Percentiles rank a stretch among this genome's conserved stretches.
Conservation (phyloP, 2,888 invertebrate species). For the Megaustenia siamemsis region DNA sequence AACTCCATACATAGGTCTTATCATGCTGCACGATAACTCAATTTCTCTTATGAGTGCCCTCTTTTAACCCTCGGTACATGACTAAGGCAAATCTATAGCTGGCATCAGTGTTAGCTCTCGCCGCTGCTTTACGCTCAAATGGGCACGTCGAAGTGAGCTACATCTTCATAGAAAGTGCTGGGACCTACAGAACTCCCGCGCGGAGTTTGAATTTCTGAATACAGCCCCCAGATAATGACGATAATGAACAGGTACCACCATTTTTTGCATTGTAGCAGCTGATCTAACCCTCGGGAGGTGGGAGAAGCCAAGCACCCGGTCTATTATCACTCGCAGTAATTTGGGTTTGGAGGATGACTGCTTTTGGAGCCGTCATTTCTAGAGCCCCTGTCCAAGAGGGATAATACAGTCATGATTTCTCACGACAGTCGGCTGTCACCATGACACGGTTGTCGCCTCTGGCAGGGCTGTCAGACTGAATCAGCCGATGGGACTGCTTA, state of each 20-base stretch:
- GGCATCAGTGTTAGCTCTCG: no score
- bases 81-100: no score
- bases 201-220: background rate
- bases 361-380: conserved; percentile 11
- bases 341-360: background rate
- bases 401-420: conserved; percentile 28
- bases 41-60: no score
- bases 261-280: background rate
- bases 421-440: conserved; percentile 1
- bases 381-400: conserved; percentile 5
- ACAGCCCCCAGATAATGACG: background rate
- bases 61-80: no score
- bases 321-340: conserved; percentile 1
- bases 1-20: no score
- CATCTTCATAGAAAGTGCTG: no score
- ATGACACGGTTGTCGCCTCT: conserved; percentile 29
- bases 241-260: background rate
- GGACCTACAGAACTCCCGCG: background rate
- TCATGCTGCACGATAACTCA: no score
- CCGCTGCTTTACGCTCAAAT: no score
- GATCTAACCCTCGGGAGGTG: background rate
- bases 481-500: background rate
- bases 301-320: background rate
- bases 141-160: no score
- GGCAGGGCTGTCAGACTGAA: background rate